Conservation (phyloP, 2,797 vertebrate genomes). For the Arrhamphus sclerolepis region DNA sequence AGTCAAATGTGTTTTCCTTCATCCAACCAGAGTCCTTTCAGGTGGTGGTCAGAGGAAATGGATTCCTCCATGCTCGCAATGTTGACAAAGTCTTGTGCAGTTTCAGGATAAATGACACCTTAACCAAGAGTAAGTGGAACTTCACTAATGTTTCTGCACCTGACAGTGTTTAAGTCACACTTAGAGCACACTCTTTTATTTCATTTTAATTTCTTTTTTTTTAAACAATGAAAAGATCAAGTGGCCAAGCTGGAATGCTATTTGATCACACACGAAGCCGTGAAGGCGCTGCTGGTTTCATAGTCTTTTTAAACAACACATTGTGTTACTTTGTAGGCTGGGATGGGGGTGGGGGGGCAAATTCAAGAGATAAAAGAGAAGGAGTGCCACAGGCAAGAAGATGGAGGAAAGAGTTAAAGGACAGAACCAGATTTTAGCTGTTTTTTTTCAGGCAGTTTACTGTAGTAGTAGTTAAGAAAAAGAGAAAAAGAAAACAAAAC, state of each 20-base stretch:
- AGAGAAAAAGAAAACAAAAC: no score
- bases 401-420: conserved; percentile 29
- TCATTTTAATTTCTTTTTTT: no score
- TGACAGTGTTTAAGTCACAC: not conserved
- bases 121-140: conserved; percentile 90
- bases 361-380: conserved; percentile 37
- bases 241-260: conserved; percentile 15
- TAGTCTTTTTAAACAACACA: conserved; percentile 30
- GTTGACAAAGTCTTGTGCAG: conserved; percentile 96
- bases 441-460: conserved; percentile 50
- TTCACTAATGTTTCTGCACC: not conserved
- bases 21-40: conserved; percentile 88
- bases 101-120: conserved; percentile 94
- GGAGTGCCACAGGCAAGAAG: conserved; percentile 52
- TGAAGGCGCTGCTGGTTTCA: conserved; percentile 25
- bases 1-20: conserved; percentile 8
- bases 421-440: conserved; percentile 30
- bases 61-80: conserved; percentile 92
- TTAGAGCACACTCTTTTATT: no score
- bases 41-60: conserved; percentile 95
- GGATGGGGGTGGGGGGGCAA: conserved; percentile 5
- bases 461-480: conserved; percentile 36
- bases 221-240: not conserved
- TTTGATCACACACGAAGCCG: conserved; percentile 28
- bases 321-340: conserved; percentile 45